Evolutionary conservation across 2,113 vertebrate genomes (phyloP), one percentile per base, ranked within the genome.

Genomic region (Hipposideros armiger): DNA sequence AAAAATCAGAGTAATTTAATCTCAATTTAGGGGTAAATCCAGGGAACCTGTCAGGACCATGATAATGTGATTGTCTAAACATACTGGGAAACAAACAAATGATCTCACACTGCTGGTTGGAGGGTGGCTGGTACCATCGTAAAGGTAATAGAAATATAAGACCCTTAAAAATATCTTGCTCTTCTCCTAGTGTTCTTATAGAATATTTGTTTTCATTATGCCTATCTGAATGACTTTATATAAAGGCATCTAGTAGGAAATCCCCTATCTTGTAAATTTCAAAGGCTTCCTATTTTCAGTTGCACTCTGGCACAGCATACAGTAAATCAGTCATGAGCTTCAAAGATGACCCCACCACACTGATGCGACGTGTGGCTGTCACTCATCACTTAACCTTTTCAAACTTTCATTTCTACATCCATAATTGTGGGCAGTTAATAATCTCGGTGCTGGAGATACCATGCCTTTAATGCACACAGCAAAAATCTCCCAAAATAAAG

Each of bases 221-320:
- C 77, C 81, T 84, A 50, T 60, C 30, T 66, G 45, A 77, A 42
- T 62, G 45, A 40, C 77, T 80, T 80, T 50, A 13, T 54, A 36
- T 15, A 45, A 93, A n/a, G n/a, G 73, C 2, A 32, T 30, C 36
- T 56, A 20, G 16, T 8, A 91, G 85, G 85, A 94, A 92, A 94
- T 73, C 76, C 95, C 85, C 70, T 54, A 4, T 47, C 66, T 78
- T 76, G 32, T 56, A 70, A 70, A 58, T 42, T 32, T 70, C 28
- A 77, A 67, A 67, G 42, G 40, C 60, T 92, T 94, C 81, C 76
- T 92, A 72, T 84, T 96, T 92, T 76, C 0, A 7, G 78, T 17
- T 16, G 7, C 2, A 14, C 2, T 45, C 28, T 87, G 36, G 22
- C 50, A 50, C 11, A 5, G 16, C 7, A 50, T 7, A 14, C 19